Evolutionary conservation across 2,888 invertebrate genomes (phyloP), one percentile per base, ranked within the genome.

Genomic region (Hemicrepidius hirtus): DNA sequence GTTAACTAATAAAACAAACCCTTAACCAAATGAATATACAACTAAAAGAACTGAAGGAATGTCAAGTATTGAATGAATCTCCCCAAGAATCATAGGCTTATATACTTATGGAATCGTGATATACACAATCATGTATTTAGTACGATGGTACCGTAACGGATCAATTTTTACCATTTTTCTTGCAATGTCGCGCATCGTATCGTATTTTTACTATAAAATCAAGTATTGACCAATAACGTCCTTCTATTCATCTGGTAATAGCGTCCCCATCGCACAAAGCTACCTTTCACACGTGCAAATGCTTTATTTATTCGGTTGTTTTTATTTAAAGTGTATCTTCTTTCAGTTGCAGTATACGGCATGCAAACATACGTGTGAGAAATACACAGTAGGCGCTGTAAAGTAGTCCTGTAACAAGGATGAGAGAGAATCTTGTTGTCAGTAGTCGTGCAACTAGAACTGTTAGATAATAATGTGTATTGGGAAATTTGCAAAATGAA

Each of bases 91-190:
- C 69, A 68, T 68, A 76, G 55, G 78, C 82, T 84, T 86, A 84
- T 86, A 86, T 86, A 86, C 81, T 76, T 80, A 84, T 81, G 78
- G 79, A 80, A 82, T 83, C 86, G 86, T 86, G 86, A 86, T 86
- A 84, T 84, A 83, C 80, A 80, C 80, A 80, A 80, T 80, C 83
- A 82, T 85, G 84, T 83, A 85, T 84, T 84, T 83, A 82, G 84
- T 84, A 79, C 84, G 83, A 50, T 50, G 50, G 77, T 75, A 80
- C 79, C 80, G 81, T 80, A 82, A 81, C 77, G 77, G 79, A 79
- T 80, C 78, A 76, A 80, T 83, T 85, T 84, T 83, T 83, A 44
- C 16, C 24, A 49, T 80, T 81, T 82, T 83, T 84, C 80, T 78
- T 49, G 60, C 73, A 72, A 72, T 68, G 72, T 72, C 73, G 69